Conservation (phyloP, 2,888 invertebrate species). For the Andrena trimmerana region DNA sequence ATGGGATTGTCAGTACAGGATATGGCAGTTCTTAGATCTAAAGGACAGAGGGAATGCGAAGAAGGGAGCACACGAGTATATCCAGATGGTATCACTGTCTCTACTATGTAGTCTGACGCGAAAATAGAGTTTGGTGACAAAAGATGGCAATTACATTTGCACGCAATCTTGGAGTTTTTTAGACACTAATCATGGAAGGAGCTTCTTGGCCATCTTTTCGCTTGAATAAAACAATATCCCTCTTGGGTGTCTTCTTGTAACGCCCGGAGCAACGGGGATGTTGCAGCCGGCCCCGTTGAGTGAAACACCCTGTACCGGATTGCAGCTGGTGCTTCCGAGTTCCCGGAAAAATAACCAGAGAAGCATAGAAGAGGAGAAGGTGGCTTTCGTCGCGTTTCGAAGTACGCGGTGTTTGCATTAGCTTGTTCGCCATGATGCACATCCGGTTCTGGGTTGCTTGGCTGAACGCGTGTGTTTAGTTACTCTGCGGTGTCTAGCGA, state of each 20-base stretch:
- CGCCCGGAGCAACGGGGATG: background rate
- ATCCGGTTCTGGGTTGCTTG: constrained; percentile 38
- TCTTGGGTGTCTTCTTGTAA: background rate
- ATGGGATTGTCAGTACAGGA: background rate
- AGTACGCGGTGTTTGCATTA: constrained; percentile 43
- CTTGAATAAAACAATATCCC: background rate
- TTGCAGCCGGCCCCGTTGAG: background rate
- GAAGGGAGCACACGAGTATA: too few species aligned
- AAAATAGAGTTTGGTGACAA: too few species aligned
- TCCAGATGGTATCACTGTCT: too few species aligned
- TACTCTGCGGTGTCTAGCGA: constrained; percentile 7
- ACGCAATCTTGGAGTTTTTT: background rate
- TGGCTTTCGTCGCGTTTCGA: constrained; percentile 36
- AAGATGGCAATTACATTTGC: too few species aligned
- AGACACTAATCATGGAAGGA: background rate
- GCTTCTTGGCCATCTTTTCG: background rate
- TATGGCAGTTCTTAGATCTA: too few species aligned
- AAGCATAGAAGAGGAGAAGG: constrained; percentile 10
- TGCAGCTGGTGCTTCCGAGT: background rate
- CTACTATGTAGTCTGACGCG: too few species aligned
- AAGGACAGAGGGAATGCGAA: too few species aligned
- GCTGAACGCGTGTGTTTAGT: constrained; percentile 40
- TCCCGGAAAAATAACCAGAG: constrained; percentile 32
- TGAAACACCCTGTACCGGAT: constrained; percentile 32
- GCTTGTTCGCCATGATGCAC: constrained; percentile 42